A percentile compares a stretch with the other conserved stretches of the same genome.
Conservation (phyloP, 2,888 invertebrate species). For the Acholoe squamosa region DNA sequence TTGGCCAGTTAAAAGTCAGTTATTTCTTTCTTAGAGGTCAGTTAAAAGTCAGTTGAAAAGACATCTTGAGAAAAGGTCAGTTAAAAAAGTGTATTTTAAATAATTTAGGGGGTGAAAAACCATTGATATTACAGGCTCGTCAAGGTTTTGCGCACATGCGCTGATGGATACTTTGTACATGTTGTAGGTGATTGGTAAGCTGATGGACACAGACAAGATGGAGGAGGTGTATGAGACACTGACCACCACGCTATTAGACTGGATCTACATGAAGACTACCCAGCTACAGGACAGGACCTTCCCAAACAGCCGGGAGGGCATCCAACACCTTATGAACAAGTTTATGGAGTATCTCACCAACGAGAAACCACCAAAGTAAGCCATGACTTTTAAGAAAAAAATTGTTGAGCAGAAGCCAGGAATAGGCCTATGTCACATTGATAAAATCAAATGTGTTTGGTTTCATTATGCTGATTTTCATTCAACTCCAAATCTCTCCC, state of each 20-base stretch:
- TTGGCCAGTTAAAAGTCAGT: too few species aligned
- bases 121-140: neutral
- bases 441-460: too few species aligned
- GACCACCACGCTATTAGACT: slow-evolving; percentile 93
- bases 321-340: slow-evolving; percentile 92
- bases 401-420: too few species aligned
- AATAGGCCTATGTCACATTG: too few species aligned
- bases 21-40: too few species aligned
- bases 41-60: too few species aligned
- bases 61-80: too few species aligned
- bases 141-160: neutral
- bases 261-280: slow-evolving; percentile 94
- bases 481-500: too few species aligned
- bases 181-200: slow-evolving; percentile 97
- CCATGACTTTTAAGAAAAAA: too few species aligned
- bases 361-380: slow-evolving; percentile 98
- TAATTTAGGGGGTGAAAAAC: too few species aligned
- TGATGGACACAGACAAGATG: slow-evolving; percentile 97
- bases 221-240: slow-evolving; percentile 94
- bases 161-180: neutral
- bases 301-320: slow-evolving; percentile 97
- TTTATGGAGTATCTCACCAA: slow-evolving; percentile 98
- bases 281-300: slow-evolving; percentile 93
- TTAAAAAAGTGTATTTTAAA: too few species aligned
- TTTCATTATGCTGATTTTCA: too few species aligned